Evolutionary conservation across 2,888 invertebrate species (phyloP), one percentile per base, ranked within the genome.

Genomic region (Gnatocerus cornutus): DNA sequence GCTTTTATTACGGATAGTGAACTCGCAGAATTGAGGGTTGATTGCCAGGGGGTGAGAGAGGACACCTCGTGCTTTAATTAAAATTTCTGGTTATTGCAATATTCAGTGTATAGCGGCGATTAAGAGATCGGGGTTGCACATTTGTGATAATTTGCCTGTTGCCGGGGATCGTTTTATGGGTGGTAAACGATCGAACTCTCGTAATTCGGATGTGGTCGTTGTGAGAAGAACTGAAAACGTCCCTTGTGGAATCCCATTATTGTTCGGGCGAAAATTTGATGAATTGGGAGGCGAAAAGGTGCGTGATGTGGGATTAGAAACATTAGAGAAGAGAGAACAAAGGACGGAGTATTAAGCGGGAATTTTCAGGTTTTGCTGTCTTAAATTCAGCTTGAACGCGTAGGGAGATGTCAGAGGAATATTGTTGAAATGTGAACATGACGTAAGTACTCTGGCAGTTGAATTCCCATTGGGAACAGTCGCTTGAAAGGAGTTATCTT

Each of bases 1-100:
- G 61, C 14, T 12, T 61, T 61, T 61, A 61, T 48, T 61, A 48
- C 46, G 21, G 27, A 50, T 27, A 27, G 48, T 50, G 48, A 50
- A 29, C 48, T 50, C 14, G 48, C 21, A 50, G 29, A 50, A 50
- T 50, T n/a, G 29, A 13, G 41, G 41, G 41, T 41, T 41, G 41
- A 41, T 41, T 41, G 41, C 13, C 9, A 6, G 13, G 41, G 41
- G 41, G 13, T n/a, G 33, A 33, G 33, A n/a, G n/a, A 33, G 33
- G 33, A 33, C 33, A n/a, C 30, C 21, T 50, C 9, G 6, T 50
- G 53, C 33, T 12, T 53, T 53, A 37, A 53, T 53, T 53, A 53
- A 53, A 53, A 53, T 53, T 53, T 53, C 53, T 14, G 16, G 5
- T 29, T 27, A 50, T 50, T 50, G 48, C 29, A n/a, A 46, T 46